Conservation (phyloP, 1,140 invertebrate species). For the Trichonephila clavata region DNA sequence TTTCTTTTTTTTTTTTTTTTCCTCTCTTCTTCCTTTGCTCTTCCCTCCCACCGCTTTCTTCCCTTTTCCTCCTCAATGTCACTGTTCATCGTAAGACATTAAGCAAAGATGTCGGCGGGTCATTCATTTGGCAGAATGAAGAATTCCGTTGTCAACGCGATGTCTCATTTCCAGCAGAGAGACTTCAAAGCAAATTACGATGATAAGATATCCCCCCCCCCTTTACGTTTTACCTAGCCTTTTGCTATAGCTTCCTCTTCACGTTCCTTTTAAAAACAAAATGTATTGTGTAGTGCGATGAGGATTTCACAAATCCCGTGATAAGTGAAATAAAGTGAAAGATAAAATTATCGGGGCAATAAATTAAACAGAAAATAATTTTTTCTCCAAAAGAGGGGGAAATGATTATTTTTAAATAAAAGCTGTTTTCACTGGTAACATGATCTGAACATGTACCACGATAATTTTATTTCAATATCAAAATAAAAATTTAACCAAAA, state of each 20-base stretch:
- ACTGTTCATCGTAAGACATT: constrained; percentile 14
- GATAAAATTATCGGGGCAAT: too few relatives aligned
- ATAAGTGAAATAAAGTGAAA: too few relatives aligned
- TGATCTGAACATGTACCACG: too few relatives aligned
- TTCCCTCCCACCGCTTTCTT: background rate
- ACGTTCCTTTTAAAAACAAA: background rate
- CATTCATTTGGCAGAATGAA: constrained; percentile 71
- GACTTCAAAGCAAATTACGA: constrained; percentile 31
- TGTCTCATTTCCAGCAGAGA: constrained; percentile 41
- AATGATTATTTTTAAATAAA: too few relatives aligned
- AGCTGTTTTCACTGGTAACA: too few relatives aligned
- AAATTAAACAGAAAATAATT: too few relatives aligned
- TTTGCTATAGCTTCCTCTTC: background rate
- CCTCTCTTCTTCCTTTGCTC: too few relatives aligned
- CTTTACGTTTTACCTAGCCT: background rate
- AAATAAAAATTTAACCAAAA: too few relatives aligned
- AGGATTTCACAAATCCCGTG: too few relatives aligned
- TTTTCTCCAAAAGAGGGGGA: too few relatives aligned
- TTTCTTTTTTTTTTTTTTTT: background rate
- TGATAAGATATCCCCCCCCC: background rate
- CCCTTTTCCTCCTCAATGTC: constrained; percentile 13
- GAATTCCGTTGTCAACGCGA: constrained; percentile 67
- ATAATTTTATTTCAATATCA: too few relatives aligned
- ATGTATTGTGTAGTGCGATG: too few relatives aligned
- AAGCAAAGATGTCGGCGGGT: constrained; percentile 49